Evolutionary conservation across 2,113 vertebrate genomes (phyloP).

Genomic region (Laterallus jamaicensis): DNA sequence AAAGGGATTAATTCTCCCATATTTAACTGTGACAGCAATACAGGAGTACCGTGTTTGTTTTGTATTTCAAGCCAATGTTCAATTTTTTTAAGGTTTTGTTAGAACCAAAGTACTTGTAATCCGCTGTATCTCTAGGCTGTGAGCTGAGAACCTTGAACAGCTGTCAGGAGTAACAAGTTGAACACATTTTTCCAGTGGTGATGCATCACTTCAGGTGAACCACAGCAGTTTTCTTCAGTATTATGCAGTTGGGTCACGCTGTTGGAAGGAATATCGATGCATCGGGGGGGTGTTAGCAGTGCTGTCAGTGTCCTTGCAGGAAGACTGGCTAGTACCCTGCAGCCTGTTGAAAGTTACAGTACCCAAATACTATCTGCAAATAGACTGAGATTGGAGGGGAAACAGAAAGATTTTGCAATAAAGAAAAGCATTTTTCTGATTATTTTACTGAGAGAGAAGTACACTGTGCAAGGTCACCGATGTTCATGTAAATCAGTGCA

Average conservation of each 20-base stretch:
- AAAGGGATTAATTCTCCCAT: conserved; percentile 67
- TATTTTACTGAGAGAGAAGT: background rate
- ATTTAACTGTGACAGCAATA: conserved; percentile 66
- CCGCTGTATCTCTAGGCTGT: background rate
- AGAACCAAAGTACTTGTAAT: background rate
- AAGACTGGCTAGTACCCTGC: background rate
- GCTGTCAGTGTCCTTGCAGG: background rate
- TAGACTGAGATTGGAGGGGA: background rate
- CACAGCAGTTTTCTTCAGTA: background rate
- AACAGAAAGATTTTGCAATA: background rate
- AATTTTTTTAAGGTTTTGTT: background rate
- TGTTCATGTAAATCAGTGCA: background rate
- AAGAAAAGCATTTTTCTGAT: background rate
- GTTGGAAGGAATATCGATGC: background rate
- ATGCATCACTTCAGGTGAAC: conserved; percentile 5
- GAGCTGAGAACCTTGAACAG: conserved; percentile 41
- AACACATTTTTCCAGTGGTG: background rate
- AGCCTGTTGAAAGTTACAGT: background rate
- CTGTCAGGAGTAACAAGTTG: conserved; percentile 35
- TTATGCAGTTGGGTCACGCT: background rate
- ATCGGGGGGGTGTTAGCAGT: background rate
- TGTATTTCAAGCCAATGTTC: conserved; percentile 31
- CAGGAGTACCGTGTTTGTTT: conserved; percentile 21
- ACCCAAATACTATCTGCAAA: background rate
- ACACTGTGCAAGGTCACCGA: background rate